Conservation (phyloP, 2,797 vertebrate species). For the Falco biarmicus region DNA sequence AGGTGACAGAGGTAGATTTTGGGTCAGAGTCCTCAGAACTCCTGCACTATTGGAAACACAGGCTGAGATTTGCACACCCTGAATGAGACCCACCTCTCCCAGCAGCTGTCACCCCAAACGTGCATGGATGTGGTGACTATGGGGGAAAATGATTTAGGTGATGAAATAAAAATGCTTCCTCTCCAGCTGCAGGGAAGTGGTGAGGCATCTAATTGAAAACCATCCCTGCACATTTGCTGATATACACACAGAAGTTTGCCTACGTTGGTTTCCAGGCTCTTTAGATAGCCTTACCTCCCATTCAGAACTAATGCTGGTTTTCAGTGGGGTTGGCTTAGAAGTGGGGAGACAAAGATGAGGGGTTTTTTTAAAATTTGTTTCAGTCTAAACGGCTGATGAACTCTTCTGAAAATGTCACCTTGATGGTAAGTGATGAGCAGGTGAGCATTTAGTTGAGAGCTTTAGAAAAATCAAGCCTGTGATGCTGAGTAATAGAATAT, state of each 20-base stretch:
- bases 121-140: neutral
- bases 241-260: neutral
- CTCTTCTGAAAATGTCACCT: neutral
- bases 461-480: slow-evolving; percentile 31
- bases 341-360: neutral
- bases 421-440: neutral
- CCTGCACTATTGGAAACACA: neutral
- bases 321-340: neutral
- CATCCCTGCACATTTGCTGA: neutral
- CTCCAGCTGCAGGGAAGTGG: neutral
- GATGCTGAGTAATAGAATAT: neutral
- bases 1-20: neutral
- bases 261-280: neutral
- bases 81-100: neutral
- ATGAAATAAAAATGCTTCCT: neutral
- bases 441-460: neutral
- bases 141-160: neutral
- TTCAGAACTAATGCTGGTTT: neutral
- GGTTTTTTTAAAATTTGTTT: neutral
- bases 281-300: neutral
- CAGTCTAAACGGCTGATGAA: neutral
- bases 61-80: neutral
- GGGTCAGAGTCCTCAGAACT: neutral
- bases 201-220: neutral
- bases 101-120: fast-evolving